phyloP scores from a whole-genome alignment of 2,888 invertebrate species.

The Caenorhabditis sp. region DNA sequence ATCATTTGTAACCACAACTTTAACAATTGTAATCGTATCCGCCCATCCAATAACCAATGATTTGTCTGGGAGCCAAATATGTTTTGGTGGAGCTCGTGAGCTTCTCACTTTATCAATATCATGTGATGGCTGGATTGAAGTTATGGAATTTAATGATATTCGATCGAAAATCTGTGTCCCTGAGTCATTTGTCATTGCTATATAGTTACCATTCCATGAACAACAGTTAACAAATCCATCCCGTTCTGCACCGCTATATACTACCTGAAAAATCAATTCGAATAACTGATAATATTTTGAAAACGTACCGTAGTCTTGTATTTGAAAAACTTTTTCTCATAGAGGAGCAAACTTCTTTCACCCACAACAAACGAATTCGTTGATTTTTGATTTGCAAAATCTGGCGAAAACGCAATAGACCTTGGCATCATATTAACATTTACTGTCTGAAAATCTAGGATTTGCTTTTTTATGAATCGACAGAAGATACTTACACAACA shows the following conservation, averaged over 20 bases:
- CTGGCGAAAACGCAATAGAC: constrained; percentile 60
- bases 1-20: constrained; percentile 29
- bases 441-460: too few relatives aligned
- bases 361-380: constrained; percentile 62
- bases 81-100: constrained; percentile 61
- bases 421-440: constrained; percentile 52
- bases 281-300: not conserved
- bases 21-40: constrained; percentile 59
- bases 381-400: constrained; percentile 50
- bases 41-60: constrained; percentile 69
- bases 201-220: constrained; percentile 58
- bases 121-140: constrained; percentile 62
- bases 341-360: constrained; percentile 58
- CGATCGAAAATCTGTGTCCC: constrained; percentile 68
- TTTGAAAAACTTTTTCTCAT: constrained; percentile 63
- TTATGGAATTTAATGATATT: constrained; percentile 22
- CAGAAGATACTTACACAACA: constrained; percentile 54
- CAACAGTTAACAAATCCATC: constrained; percentile 67
- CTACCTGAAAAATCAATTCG: constrained; percentile 38
- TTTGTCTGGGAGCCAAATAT: constrained; percentile 58
- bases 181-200: constrained; percentile 70
- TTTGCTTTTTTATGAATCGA: too few relatives aligned
- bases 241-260: constrained; percentile 64
- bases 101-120: constrained; percentile 53
- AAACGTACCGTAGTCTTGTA: constrained; percentile 49